phyloP scores from a whole-genome alignment of 2,888 invertebrate genomes.

The Callosobruchus maculatus region DNA sequence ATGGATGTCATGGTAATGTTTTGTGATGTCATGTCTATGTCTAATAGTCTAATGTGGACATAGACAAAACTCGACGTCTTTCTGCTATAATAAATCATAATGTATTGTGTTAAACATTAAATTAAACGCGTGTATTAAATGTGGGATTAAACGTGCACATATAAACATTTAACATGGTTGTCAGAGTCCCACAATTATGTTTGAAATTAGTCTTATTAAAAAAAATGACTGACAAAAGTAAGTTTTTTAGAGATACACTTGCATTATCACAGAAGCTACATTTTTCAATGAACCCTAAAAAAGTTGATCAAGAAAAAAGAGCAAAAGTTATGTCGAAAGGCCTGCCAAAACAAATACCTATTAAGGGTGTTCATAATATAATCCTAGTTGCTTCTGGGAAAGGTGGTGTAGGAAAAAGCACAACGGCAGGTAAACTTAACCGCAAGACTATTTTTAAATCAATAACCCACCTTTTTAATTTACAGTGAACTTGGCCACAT shows the following conservation, averaged over 20 bases:
- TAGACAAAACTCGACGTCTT: too few species aligned
- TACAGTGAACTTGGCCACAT: constrained; percentile 80
- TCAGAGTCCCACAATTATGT: neutral
- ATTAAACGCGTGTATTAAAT: too few species aligned
- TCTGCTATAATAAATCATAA: too few species aligned
- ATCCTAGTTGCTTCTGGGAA: constrained; percentile 90
- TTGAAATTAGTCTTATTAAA: neutral
- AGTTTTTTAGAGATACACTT: neutral
- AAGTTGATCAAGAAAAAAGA: constrained; percentile 49
- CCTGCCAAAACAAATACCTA: constrained; percentile 71
- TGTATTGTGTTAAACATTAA: too few species aligned
- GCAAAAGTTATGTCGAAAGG: constrained; percentile 70
- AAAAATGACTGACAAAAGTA: neutral
- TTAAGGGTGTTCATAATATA: constrained; percentile 80
- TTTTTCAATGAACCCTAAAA: neutral
- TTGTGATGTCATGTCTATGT: too few species aligned
- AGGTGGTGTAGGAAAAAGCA: constrained; percentile 97
- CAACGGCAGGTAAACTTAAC: constrained; percentile 66
- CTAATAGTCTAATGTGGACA: too few species aligned
- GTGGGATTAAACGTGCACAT: too few species aligned
- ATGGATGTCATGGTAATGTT: too few species aligned
- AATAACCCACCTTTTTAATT: neutral
- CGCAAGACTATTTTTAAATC: neutral
- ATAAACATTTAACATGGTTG: too few species aligned
- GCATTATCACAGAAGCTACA: neutral